Evolutionary conservation across 1,140 invertebrate genomes (phyloP).

Genomic region (Saccostrea cuccullata): DNA sequence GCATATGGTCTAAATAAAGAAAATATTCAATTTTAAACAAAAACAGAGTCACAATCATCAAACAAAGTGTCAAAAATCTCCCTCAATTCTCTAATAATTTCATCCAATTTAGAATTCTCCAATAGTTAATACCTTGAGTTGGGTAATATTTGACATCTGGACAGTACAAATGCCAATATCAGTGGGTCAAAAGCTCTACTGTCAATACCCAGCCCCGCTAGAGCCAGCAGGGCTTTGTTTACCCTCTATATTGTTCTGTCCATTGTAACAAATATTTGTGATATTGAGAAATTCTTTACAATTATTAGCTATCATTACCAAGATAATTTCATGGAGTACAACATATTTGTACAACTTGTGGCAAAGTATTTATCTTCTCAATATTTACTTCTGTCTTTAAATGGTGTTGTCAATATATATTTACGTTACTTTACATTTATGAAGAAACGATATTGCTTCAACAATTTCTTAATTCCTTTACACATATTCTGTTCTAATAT

Average conservation of each 20-base stretch:
- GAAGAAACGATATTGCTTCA: neutral
- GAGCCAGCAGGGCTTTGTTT: neutral
- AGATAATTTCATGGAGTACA: neutral
- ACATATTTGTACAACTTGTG: neutral
- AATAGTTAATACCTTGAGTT: neutral
- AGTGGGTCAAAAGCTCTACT: neutral
- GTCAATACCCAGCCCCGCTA: neutral
- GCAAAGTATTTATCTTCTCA: neutral
- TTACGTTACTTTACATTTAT: neutral
- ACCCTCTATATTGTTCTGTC: neutral
- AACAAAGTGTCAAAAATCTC: too few species aligned
- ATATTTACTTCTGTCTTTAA: neutral
- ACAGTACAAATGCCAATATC: slow-evolving; percentile 22
- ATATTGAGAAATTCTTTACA: neutral
- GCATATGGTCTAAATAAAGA: too few species aligned
- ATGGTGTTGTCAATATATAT: neutral
- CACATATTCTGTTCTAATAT: neutral
- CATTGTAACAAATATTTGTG: neutral
- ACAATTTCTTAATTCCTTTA: neutral
- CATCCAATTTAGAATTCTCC: neutral
- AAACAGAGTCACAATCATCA: too few species aligned
- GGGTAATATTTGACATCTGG: slow-evolving; percentile 20
- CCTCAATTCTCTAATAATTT: neutral
- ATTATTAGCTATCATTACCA: neutral
- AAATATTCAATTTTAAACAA: too few species aligned